Percentiles rank a stretch among this genome's conserved stretches.
Conservation (phyloP, 2,888 invertebrate species). For the Hyles lineata region DNA sequence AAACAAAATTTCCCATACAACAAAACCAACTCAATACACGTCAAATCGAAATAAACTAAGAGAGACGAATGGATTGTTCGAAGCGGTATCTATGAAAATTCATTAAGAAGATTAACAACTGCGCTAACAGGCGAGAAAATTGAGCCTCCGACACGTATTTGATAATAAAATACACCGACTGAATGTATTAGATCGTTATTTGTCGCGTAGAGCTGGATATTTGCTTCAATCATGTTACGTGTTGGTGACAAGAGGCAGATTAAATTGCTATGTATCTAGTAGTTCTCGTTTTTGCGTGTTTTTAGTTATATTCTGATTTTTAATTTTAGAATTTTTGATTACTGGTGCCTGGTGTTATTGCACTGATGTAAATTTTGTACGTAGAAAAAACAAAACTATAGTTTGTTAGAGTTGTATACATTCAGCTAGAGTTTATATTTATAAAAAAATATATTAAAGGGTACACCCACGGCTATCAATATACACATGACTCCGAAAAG, state of each 20-base stretch:
- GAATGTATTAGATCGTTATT: conserved; percentile 25
- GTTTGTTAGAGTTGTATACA: too few species aligned
- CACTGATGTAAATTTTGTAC: background rate
- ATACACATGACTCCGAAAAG: too few species aligned
- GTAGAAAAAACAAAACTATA: too few species aligned
- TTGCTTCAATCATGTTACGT: conserved; percentile 22
- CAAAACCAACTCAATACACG: background rate
- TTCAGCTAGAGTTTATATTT: too few species aligned
- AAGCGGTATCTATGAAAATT: conserved; percentile 62
- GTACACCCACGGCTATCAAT: too few species aligned
- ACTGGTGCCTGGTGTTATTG: too few species aligned
- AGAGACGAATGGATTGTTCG: background rate
- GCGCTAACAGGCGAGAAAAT: conserved; percentile 43
- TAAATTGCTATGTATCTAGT: conserved; percentile 7
- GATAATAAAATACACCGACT: conserved; percentile 40
- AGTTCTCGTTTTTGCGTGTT: background rate
- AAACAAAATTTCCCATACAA: too few species aligned
- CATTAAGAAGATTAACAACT: conserved; percentile 68
- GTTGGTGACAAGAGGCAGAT: background rate
- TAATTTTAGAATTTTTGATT: background rate
- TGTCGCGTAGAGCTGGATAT: background rate
- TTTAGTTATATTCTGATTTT: background rate
- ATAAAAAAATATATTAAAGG: too few species aligned
- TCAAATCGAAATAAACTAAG: background rate
- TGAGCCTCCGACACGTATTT: conserved; percentile 47